Percentiles rank a stretch among this genome's conserved stretches.
phyloP scores from a whole-genome alignment of 2,888 invertebrate genomes.

The Caenorhabditis sp. region DNA sequence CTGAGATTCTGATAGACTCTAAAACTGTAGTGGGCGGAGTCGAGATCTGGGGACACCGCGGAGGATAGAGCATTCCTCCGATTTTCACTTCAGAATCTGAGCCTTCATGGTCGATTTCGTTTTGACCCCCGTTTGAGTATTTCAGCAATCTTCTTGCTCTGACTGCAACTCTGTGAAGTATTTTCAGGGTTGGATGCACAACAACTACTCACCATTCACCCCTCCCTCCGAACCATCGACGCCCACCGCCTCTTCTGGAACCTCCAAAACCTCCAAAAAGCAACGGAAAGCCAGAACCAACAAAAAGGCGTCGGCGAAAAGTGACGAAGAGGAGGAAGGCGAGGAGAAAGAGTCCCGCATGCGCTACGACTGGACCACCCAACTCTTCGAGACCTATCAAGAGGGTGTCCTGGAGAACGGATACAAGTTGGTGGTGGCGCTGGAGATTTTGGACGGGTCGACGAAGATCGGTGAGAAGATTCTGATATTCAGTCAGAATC shows the following conservation, averaged over 20 bases:
- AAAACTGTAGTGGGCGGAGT: too few species aligned
- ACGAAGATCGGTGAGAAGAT: constrained; percentile 92
- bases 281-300: constrained; percentile 15
- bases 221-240: constrained; percentile 37
- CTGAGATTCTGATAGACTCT: too few species aligned
- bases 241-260: constrained; percentile 20
- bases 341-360: constrained; percentile 38
- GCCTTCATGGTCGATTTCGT: too few species aligned
- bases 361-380: constrained; percentile 44
- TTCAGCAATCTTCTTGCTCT: too few species aligned
- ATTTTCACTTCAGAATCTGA: too few species aligned
- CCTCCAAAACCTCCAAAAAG: constrained; percentile 34
- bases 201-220: constrained; percentile 17
- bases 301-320: constrained; percentile 23
- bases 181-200: constrained; percentile 28
- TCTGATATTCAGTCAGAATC: constrained; percentile 95
- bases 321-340: constrained; percentile 55
- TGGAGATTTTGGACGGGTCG: constrained; percentile 93
- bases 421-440: constrained; percentile 95
- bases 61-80: too few species aligned
- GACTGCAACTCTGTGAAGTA: too few species aligned
- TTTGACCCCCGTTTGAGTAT: too few species aligned
- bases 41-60: too few species aligned
- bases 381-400: constrained; percentile 39
- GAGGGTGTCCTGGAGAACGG: constrained; percentile 86